Evolutionary conservation across 2,113 vertebrate species (phyloP), one percentile per base, ranked within the genome.

Genomic region (Tiliqua scincoides): DNA sequence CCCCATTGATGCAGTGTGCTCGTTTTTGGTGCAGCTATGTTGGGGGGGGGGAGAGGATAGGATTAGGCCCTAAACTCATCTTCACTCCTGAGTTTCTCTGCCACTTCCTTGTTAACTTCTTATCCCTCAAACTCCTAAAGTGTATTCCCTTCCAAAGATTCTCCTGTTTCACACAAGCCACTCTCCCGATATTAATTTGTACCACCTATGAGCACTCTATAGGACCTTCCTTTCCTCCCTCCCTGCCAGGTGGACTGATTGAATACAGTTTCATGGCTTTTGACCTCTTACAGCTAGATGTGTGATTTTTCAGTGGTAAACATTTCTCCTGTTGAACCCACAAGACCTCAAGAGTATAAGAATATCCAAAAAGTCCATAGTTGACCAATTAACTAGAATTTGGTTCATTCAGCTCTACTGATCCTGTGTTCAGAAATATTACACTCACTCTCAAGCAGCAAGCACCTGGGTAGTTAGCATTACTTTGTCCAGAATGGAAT

Each of bases 121-220:
- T 37, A 12, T 15, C 25, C 3, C 12, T 40, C 25, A 8, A 79
- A 63, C 59, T 9, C 12, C 7, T 40, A 35, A 63, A 18, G 14
- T 43, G 35, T 48, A 89, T 87, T 85, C 65, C 82, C 9, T 3
- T 75, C 79, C 86, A 54, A 85, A 84, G 85, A 57, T 8, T 7
- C 6, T 75, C 54, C 54, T 32, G n/a, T 57, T 76, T 57, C 75
- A 35, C 32, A 37, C 32, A 37, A 32, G 52, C 32, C 77, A 79
- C 35, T 25, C 48, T 23, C 32, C 12, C 35, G 62, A 23, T 37
- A 73, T 48, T 43, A 8, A 61, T 37, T 40, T 79, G 21, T 27
- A 61, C 21, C 54, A 62, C 57, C 59, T 27, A 14, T 79, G 5
- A 62, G 21, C 35, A 37, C 57, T 62, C 21, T 1, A 62, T 11